Evolutionary conservation across 2,888 invertebrate species (phyloP).

Genomic region (Drosophila subsilvestris): DNA sequence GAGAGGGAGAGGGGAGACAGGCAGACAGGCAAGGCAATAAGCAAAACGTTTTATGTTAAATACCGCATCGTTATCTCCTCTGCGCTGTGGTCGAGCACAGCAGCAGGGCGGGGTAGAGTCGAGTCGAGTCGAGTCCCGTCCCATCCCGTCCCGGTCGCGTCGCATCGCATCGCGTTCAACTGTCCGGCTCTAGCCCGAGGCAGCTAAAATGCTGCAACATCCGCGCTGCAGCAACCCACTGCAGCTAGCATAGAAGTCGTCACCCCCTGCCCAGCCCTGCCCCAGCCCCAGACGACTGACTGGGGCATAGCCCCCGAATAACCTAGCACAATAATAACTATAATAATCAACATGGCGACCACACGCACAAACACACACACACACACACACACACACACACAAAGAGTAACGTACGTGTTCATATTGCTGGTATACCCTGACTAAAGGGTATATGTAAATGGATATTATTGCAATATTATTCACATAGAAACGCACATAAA

Average conservation of each 20-base stretch:
- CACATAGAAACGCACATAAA: too few species aligned
- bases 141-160: background rate
- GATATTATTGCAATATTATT: too few species aligned
- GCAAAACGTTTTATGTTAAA: slow-evolving; percentile 58
- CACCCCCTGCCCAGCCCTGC: slow-evolving; percentile 20
- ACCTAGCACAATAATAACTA: slow-evolving; percentile 64
- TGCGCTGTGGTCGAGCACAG: background rate
- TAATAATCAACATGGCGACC: slow-evolving; percentile 71
- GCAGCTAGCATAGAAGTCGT: slow-evolving; percentile 1
- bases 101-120: background rate
- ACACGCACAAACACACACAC: slow-evolving; percentile 25
- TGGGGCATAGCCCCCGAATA: background rate
- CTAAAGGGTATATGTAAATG: too few species aligned
- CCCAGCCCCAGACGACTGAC: slow-evolving; percentile 15
- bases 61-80: slow-evolving; percentile 58
- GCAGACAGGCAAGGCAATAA: slow-evolving; percentile 32
- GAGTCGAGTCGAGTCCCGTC: too few species aligned
- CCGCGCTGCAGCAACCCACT: slow-evolving; percentile 20
- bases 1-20: background rate
- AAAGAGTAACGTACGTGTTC: too few species aligned
- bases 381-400: slow-evolving; percentile 25
- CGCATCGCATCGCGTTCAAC: background rate
- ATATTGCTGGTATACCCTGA: too few species aligned
- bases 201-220: slow-evolving; percentile 47
- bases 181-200: slow-evolving; percentile 34